Conservation (phyloP, 64 coral and sea anemone genomes). For the Acropora yongei region DNA sequence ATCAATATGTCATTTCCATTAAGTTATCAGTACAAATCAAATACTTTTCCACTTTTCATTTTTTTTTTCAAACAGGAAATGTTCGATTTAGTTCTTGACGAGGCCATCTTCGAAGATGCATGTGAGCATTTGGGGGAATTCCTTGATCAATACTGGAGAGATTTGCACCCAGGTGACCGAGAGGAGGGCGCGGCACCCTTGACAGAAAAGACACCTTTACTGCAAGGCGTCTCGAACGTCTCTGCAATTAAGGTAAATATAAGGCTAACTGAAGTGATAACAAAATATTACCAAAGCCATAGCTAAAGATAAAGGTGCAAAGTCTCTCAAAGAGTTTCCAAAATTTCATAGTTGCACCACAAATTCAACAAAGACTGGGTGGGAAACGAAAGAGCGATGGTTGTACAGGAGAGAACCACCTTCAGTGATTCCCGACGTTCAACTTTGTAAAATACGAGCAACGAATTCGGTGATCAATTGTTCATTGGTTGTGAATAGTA, state of each 20-base stretch:
- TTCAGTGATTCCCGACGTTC: too few relatives aligned
- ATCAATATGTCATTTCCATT: background rate
- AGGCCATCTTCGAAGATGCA: constrained; percentile 93
- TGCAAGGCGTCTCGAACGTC: constrained; percentile 6
- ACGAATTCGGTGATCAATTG: too few relatives aligned
- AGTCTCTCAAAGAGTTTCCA: too few relatives aligned
- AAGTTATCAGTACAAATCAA: background rate
- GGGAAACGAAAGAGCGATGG: too few relatives aligned
- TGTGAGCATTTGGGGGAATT: constrained; percentile 94
- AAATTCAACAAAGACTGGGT: too few relatives aligned
- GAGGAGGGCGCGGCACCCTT: constrained; percentile 21
- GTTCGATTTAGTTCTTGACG: constrained; percentile 92
- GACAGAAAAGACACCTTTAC: constrained; percentile 40
- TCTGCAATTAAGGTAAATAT: constrained; percentile 1
- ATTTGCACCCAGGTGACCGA: constrained; percentile 77
- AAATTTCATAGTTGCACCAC: too few relatives aligned
- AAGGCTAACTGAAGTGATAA: too few relatives aligned
- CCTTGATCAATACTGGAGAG: constrained; percentile 96
- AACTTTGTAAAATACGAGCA: too few relatives aligned
- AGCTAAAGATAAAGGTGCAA: too few relatives aligned
- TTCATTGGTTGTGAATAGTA: background rate
- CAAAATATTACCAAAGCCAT: background rate
- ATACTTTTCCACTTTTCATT: background rate
- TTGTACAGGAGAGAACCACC: too few relatives aligned
- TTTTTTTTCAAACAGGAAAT: constrained; percentile 67